Percentiles rank a stretch among this genome's conserved stretches.
phyloP scores from a whole-genome alignment of 2,113 vertebrate genomes.

The Pyrgilauda ruficollis region DNA sequence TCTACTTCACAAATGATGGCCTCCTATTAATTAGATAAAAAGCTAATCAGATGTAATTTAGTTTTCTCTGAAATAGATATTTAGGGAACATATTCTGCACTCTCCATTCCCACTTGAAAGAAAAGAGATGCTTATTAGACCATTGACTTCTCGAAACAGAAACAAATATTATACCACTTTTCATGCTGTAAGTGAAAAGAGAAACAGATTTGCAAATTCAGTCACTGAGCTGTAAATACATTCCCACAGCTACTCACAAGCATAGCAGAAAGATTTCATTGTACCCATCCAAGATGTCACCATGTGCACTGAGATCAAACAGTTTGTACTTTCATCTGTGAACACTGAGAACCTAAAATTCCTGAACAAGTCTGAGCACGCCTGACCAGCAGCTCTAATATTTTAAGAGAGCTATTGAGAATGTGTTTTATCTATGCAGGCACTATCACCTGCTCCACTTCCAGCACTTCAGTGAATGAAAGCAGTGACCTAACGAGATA shows the following conservation, averaged over 20 bases:
- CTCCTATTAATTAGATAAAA: slow-evolving; percentile 39
- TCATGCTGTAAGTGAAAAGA: background rate
- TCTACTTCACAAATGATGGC: background rate
- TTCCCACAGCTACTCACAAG: slow-evolving; percentile 8
- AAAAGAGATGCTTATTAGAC: slow-evolving; percentile 21
- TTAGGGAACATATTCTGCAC: background rate
- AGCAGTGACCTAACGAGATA: background rate
- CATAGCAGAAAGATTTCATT: background rate
- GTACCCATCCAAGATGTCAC: slow-evolving; percentile 27
- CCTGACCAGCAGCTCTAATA: slow-evolving; percentile 10
- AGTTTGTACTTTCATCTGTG: slow-evolving; percentile 37
- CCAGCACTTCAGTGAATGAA: background rate
- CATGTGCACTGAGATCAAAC: background rate
- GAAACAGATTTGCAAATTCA: slow-evolving; percentile 16
- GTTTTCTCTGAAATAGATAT: slow-evolving; percentile 10
- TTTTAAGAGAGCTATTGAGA: slow-evolving; percentile 18
- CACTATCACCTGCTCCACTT: background rate
- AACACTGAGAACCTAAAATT: slow-evolving; percentile 27
- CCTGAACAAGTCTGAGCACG: background rate
- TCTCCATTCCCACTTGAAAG: background rate
- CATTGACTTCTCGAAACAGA: background rate
- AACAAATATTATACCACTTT: slow-evolving; percentile 22
- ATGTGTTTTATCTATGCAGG: slow-evolving; percentile 22
- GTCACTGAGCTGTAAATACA: slow-evolving; percentile 31
- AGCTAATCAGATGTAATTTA: background rate